phyloP scores from a whole-genome alignment of 1,140 invertebrate species.

The Dreissena rostriformis region DNA sequence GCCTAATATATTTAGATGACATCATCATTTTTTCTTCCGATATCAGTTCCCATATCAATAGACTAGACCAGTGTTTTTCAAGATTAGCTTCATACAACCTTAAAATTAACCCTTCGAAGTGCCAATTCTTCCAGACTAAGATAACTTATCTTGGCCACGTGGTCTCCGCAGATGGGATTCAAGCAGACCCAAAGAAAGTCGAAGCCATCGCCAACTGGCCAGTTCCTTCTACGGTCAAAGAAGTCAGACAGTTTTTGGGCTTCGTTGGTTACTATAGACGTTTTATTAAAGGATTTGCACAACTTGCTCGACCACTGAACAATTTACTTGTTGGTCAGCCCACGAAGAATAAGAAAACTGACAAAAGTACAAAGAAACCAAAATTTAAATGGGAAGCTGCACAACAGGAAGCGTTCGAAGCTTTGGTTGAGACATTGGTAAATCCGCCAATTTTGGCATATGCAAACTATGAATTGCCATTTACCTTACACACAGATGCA shows the following conservation, averaged over 20 bases:
- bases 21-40: conserved; percentile 14
- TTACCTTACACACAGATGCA: conserved; percentile 28
- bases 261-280: conserved; percentile 66
- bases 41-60: not conserved
- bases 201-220: conserved; percentile 64
- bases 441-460: conserved; percentile 22
- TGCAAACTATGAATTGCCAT: conserved; percentile 3
- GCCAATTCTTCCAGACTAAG: conserved; percentile 15
- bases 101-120: conserved; percentile 13
- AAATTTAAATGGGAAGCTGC: conserved; percentile 1
- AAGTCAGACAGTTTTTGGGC: conserved; percentile 69
- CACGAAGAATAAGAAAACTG: conserved; percentile 22
- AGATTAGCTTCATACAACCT: not conserved
- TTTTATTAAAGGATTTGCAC: conserved; percentile 65
- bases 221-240: conserved; percentile 58
- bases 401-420: conserved; percentile 19
- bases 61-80: not conserved
- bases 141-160: conserved; percentile 3
- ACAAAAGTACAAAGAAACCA: not conserved
- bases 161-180: not conserved
- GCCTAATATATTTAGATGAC: conserved; percentile 31
- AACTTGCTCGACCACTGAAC: conserved; percentile 60
- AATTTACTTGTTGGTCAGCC: conserved; percentile 55
- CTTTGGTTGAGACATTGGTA: not conserved
- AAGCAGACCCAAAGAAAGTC: not conserved